Conservation (phyloP, 1,140 invertebrate genomes). For the Araneus ventricosus region DNA sequence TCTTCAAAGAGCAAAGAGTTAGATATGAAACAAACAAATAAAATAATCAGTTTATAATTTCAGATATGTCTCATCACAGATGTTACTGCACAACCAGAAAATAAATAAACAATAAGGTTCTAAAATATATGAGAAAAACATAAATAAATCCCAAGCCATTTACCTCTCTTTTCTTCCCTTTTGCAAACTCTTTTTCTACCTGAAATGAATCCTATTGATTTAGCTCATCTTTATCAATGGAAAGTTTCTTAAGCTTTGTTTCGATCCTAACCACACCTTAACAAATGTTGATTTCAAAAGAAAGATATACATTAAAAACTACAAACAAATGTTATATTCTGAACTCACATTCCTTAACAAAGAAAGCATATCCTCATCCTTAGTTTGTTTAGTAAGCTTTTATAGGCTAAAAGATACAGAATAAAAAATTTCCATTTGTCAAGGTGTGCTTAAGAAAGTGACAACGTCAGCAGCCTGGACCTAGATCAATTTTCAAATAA, state of each 20-base stretch:
- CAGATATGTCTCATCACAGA: too few species aligned
- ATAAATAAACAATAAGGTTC: too few species aligned
- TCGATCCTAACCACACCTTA: constrained; percentile 43
- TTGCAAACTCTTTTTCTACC: constrained; percentile 72
- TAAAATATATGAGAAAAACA: neutral
- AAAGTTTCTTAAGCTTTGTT: constrained; percentile 27
- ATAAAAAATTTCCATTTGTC: too few species aligned
- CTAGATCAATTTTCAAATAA: constrained; percentile 33
- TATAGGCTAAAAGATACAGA: too few species aligned
- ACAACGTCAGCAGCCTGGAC: constrained; percentile 36
- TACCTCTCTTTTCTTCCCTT: constrained; percentile 75
- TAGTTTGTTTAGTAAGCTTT: too few species aligned
- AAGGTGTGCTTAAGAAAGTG: constrained; percentile 28
- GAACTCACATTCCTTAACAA: neutral
- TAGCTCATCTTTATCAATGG: constrained; percentile 33
- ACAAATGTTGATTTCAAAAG: neutral
- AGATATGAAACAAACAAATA: too few species aligned
- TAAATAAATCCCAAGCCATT: constrained; percentile 63
- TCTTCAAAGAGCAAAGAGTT: too few species aligned
- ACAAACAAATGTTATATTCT: neutral
- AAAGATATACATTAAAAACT: neutral
- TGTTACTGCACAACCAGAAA: too few species aligned
- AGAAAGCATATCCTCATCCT: too few species aligned
- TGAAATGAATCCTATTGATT: constrained; percentile 67
- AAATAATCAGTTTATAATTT: too few species aligned